Evolutionary conservation across 2,797 vertebrate genomes (phyloP), one percentile per base, ranked within the genome.

Genomic region (Ceryle rudis): DNA sequence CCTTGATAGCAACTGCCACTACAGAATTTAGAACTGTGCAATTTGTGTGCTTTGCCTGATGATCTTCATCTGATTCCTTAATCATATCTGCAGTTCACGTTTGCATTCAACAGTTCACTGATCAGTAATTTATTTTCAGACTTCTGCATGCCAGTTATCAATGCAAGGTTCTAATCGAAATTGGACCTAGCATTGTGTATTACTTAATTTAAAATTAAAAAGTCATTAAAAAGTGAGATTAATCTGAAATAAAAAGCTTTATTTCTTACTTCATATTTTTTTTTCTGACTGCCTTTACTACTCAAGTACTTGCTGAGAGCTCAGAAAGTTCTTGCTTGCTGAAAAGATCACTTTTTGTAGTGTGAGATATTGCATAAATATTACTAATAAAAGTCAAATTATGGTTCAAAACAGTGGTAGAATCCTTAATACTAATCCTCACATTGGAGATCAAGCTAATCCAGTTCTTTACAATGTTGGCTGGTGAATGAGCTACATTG

Each of bases 61-160:
- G 46, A 78, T 92, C 35, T 87, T 69, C 31, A 11, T 93, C 46
- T 88, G 55, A 92, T 82, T 96, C 81, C 88, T 94, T 95, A 84
- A 97, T 97, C 93, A 54, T 28, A 85, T 87, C 95, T 98, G 96
- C 97, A 77, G 92, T 97, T 98, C 98, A 98, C 95, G 78, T 98
- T 98, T 98, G 96, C 91, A 58, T 98, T 99, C 98, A 98, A 97
- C 98, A 98, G 97, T 98, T 98, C 98, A 97, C 96, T 98, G 98
- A 99, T 98, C 98, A 98, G 98, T 98, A 98, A 98, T 99, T 99
- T 98, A 98, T 98, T 98, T 99, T 98, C 94, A 98, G 98, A 97
- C 97, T 96, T 95, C 71, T 98, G 97, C 97, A 98, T 98, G 98
- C 96, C 98, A 99, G 98, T 99, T 98, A 99, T 98, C 98, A 98